phyloP scores from a whole-genome alignment of 2,113 vertebrate species.

The Acanthochromis polyacanthus region DNA sequence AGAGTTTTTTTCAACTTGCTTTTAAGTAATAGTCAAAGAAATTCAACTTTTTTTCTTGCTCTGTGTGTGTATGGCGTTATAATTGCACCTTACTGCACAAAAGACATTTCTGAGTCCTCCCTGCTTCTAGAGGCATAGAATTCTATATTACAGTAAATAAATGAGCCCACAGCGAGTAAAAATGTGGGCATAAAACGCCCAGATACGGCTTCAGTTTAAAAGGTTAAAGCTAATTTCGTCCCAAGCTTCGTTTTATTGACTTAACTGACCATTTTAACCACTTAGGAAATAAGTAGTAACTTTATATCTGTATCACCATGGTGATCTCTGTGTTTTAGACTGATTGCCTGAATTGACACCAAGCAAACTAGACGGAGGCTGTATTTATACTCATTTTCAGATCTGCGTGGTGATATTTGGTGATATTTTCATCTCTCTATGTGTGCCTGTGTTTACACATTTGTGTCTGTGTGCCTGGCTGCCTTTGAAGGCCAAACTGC shows the following conservation, averaged over 20 bases:
- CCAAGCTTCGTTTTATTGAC: background rate
- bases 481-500: conserved; percentile 62
- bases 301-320: background rate
- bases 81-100: no score
- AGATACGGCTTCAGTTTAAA: no score
- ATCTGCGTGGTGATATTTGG: background rate
- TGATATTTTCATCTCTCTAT: conserved; percentile 2
- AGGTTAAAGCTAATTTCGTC: background rate
- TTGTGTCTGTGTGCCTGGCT: conserved; percentile 20
- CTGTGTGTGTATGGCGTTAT: no score
- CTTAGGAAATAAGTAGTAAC: background rate
- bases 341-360: background rate
- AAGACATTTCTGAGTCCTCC: no score
- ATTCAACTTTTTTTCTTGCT: no score
- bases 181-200: no score
- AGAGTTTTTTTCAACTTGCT: no score
- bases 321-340: background rate
- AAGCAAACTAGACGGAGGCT: background rate
- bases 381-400: conserved; percentile 6
- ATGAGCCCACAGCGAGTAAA: no score
- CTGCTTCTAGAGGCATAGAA: no score
- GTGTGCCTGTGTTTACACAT: conserved; percentile 20
- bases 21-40: no score
- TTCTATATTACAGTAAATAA: no score
- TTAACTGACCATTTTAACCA: background rate